These are phyloP conservation scores for Gymnothorax javanicus DNA, from an alignment of 2,797 vertebrate species.

Conservation along the genomic window DNA sequence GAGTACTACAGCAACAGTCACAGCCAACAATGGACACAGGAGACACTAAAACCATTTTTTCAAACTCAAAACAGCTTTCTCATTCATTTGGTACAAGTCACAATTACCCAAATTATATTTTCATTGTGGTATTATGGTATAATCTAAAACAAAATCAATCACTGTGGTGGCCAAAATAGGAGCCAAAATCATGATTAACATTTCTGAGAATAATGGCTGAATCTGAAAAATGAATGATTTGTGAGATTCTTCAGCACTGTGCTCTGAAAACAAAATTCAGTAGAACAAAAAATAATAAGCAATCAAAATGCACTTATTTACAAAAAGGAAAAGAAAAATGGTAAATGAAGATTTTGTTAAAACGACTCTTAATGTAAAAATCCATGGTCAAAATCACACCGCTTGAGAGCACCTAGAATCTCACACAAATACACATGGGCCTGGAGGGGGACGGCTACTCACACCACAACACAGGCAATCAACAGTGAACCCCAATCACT, in stretches of 20 bases:
- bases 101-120: slow-evolving; percentile 35
- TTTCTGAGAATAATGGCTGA: slow-evolving; percentile 15
- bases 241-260: slow-evolving; percentile 44
- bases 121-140: slow-evolving; percentile 32
- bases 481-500: not conserved
- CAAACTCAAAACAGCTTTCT: not conserved
- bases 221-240: slow-evolving; percentile 5
- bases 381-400: slow-evolving; percentile 39
- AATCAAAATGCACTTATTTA: slow-evolving; percentile 6
- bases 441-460: not conserved
- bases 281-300: slow-evolving; percentile 13
- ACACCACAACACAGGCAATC: not conserved
- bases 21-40: not conserved
- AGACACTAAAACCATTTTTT: not conserved
- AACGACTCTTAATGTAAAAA: slow-evolving; percentile 38
- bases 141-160: slow-evolving; percentile 42
- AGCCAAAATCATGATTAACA: slow-evolving; percentile 33
- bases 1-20: not conserved
- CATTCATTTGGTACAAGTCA: slow-evolving; percentile 33
- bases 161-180: slow-evolving; percentile 25
- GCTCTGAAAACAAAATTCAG: slow-evolving; percentile 33
- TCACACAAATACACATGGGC: not conserved
- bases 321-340: slow-evolving; percentile 33
- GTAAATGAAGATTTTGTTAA: slow-evolving; percentile 45
- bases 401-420: slow-evolving; percentile 42